Base-by-base conservation (phyloP, 2,888 invertebrate species). In the Meteorus cinctellus region DNA sequence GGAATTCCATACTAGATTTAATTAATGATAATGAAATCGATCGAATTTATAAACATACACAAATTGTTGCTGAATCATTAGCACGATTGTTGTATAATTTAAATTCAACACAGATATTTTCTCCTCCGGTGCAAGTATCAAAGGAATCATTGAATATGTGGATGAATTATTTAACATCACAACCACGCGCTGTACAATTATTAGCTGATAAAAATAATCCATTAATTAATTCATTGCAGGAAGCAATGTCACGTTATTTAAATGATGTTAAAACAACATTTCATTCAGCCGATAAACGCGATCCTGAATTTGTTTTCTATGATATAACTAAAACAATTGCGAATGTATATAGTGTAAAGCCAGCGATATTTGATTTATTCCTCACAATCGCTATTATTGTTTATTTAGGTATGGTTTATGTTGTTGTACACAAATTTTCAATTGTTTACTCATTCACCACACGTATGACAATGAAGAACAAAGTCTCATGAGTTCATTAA, bases 351-450 rank as follows among this genome's bases (percentile, higher is more conserved):
- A 96, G 97, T 89, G 98, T 98, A 6, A 99, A 99, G 89, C 99
- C 99, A 79, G 99, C 99, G 12, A 95, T 98, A 75, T 99, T 99
- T 91, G 99, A 99, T 92, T 93, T 99, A 84, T 95, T 99, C 83
- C 92, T 99, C 16, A 98, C 98, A 0, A 90, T 96, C 77, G 94
- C 93, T 51, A 98, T 99, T 85, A 91, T 95, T 48, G 91, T 93
- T 31, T 99, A 99, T 90, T 92, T 99, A 73, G 92, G 93, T n/a
- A 86, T 94, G 5, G 92, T 98, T n/a, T 98, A 97, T 90, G 92
- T 96, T 83, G 91, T 94, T 14, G 93, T 97, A 77, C 94, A 94
- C 80, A 90, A 93, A 81, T 95, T 95, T 87, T 93, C 95, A 12
- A 85, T 90, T 5, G 90, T 94, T 78, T 95, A 95, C 88, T 90